These are phyloP conservation scores for Danio albolineatus DNA, from an alignment of 2,797 vertebrate genomes.

Conservation along the genomic window DNA sequence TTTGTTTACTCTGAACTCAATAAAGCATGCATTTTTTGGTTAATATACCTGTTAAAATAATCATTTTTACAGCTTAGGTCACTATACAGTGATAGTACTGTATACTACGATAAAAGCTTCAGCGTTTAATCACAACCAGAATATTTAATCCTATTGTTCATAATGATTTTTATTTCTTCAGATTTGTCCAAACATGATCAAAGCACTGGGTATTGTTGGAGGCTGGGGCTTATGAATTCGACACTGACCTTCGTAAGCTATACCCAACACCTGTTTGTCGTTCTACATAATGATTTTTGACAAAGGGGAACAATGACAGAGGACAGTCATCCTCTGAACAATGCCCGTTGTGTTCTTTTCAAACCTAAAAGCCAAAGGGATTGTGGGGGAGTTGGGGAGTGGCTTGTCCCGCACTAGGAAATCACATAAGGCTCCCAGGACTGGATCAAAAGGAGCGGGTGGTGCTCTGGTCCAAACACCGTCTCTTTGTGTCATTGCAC, in stretches of 20 bases:
- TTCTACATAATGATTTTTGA: conserved; percentile 73
- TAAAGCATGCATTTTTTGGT: too few species aligned
- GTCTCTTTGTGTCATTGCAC: conserved; percentile 22
- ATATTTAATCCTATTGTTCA: neutral
- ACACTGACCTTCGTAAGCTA: conserved; percentile 46
- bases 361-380: conserved; percentile 61
- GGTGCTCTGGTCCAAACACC: conserved; percentile 29
- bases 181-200: conserved; percentile 1
- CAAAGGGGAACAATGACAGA: conserved; percentile 72
- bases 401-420: conserved; percentile 15
- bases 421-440: conserved; percentile 19
- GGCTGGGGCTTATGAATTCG: conserved; percentile 26
- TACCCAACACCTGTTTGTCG: conserved; percentile 63
- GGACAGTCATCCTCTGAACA: conserved; percentile 69
- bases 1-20: too few species aligned
- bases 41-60: too few species aligned
- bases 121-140: too few species aligned
- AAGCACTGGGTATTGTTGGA: neutral
- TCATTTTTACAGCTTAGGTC: too few species aligned
- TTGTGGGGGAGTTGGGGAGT: conserved; percentile 28
- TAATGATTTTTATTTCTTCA: neutral
- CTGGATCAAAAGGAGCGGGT: conserved; percentile 30
- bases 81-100: too few species aligned
- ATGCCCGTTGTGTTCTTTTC: conserved; percentile 73
- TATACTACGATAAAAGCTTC: too few species aligned